Conservation (phyloP, 2,797 vertebrate species). For the Peromyscus melanophrys region DNA sequence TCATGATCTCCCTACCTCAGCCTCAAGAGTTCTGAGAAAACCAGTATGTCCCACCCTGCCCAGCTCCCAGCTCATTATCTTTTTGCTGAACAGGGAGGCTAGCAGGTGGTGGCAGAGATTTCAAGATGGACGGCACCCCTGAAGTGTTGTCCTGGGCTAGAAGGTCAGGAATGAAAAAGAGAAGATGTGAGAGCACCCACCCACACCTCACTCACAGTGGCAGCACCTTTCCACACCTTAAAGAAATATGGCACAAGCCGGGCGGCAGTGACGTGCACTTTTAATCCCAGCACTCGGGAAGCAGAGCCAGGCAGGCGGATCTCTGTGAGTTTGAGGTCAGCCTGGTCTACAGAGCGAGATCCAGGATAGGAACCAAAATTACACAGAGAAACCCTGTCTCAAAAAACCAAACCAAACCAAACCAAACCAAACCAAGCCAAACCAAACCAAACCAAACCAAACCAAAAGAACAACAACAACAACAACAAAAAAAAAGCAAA, state of each 20-base stretch:
- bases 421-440: no score
- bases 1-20: background rate
- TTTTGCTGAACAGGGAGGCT: background rate
- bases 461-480: no score
- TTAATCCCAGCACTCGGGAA: no score
- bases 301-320: no score
- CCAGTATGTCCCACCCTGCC: background rate
- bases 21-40: background rate
- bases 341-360: no score
- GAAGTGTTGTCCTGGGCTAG: background rate
- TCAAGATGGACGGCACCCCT: background rate
- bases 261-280: no score
- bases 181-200: background rate
- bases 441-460: no score
- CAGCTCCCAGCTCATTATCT: background rate
- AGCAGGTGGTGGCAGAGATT: background rate
- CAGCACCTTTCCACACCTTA: accelerated
- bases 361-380: no score
- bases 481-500: no score
- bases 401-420: no score
- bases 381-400: no score
- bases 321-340: no score
- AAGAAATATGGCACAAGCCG: accelerated
- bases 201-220: accelerated
- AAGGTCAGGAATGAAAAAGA: background rate